Evolutionary conservation across 2,797 vertebrate genomes (phyloP).

Genomic region (Cetoscarus ocellatus): DNA sequence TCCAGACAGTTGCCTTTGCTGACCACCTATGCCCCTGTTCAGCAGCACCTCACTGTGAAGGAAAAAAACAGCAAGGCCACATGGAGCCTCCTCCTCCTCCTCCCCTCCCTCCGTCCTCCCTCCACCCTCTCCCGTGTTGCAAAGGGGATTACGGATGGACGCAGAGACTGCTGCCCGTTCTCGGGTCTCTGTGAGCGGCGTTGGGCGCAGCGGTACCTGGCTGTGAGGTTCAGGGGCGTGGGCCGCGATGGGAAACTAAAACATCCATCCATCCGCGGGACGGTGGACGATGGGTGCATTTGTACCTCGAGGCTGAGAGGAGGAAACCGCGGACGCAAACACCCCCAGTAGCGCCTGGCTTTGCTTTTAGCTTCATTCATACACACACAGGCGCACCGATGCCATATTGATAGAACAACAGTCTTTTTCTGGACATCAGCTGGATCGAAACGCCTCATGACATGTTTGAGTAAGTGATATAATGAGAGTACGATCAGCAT

Average conservation of each 20-base stretch:
- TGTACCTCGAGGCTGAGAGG: slow-evolving; percentile 28
- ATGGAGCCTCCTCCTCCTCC: slow-evolving; percentile 27
- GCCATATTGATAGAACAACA: slow-evolving; percentile 42
- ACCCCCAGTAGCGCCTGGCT: slow-evolving; percentile 40
- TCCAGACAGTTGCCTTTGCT: too few species aligned
- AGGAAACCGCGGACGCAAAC: slow-evolving; percentile 36
- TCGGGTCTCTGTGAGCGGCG: slow-evolving; percentile 56
- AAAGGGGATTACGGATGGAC: slow-evolving; percentile 74
- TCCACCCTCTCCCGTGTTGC: slow-evolving; percentile 41
- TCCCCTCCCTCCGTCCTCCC: slow-evolving; percentile 29
- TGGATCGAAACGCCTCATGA: slow-evolving; percentile 73
- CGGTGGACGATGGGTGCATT: slow-evolving; percentile 40
- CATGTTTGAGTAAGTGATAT: slow-evolving; percentile 87
- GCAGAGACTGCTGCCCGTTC: slow-evolving; percentile 66
- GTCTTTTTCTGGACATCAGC: slow-evolving; percentile 34
- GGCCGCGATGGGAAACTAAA: slow-evolving; percentile 48
- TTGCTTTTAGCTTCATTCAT: slow-evolving; percentile 37
- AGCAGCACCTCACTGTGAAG: slow-evolving; percentile 27
- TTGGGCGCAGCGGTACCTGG: slow-evolving; percentile 50
- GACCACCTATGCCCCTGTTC: too few species aligned
- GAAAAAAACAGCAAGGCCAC: slow-evolving; percentile 29
- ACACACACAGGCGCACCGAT: slow-evolving; percentile 28
- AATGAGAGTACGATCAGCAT: slow-evolving; percentile 3
- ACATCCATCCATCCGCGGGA: slow-evolving; percentile 34
- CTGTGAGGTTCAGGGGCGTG: slow-evolving; percentile 36